Base-by-base conservation (phyloP, 2,113 vertebrate genomes). In the Ciconia stormi region DNA sequence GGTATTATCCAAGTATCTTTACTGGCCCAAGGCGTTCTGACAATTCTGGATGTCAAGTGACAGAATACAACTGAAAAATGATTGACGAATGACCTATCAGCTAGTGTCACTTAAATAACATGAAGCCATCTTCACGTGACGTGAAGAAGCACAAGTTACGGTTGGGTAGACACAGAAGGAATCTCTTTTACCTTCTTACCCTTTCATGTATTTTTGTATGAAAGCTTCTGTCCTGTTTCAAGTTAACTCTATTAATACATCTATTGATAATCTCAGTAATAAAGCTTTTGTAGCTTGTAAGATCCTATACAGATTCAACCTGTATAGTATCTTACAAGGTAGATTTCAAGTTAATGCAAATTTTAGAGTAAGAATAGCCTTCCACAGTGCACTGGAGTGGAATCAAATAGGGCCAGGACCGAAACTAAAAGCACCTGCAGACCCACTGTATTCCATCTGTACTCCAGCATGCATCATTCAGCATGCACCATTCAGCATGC, bases 391-490 rank as follows among this genome's bases (percentile, higher is more conserved):
- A 18, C 38, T 20, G 12, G n/a, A 36, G 42, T 84, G 50, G 40
- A 85, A 89, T 10, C 0, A 2, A 73, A 74, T 13, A n/a, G 58
- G 40, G 17, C 17, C 29, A 65, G 21, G n/a, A 62, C 8, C 47
- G 38, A 71, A 82, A 52, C 15, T 5, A 10, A 86, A 82, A 85
- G 4, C 32, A 27, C 3, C 72, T 72, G 27, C 67, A 88, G 50
- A 36, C 9, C 9, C 0, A 0, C 19, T 42, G 19, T 38, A 16
- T 58, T 50, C 30, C n/a, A 32, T 16, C 23, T 49, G 47, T 15
- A 15, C 16, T 56, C 32, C 34, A 55, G 34, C 13, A 21, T 3
- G 5, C 16, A 34, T 49, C 34, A 19, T 56, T 52, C 53, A 23
- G 9, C 15, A 21, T 3, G 5, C 16, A 34, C 46, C 34, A 19